Base-by-base conservation (phyloP, 2,797 vertebrate species). In the Peromyscus melanophrys region DNA sequence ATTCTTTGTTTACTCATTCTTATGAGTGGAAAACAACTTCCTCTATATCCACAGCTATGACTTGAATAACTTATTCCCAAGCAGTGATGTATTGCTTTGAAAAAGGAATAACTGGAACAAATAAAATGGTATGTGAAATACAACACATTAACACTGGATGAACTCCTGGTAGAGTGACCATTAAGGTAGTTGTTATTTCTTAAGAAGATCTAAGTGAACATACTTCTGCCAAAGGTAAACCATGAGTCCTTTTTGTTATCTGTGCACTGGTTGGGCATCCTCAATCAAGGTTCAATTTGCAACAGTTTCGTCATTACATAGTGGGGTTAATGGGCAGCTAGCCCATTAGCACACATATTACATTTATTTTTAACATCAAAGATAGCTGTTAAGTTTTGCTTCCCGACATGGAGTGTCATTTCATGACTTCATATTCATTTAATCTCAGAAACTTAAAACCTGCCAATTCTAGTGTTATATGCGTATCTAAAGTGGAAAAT, bases 401-500 rank as follows among this genome's bases (percentile, higher is more conserved):
- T 96, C 57, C 89, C 37, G 94, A n/a, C 65, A 55, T 0, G 2
- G 84, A 57, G 43, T 90, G 84, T 43, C 61, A 97, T 96, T 77
- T 96, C 59, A 86, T 95, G 87, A 90, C 93, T 97, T 86, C 65
- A 92, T 90, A 95, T 76, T 97, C 84, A 96, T 92, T 97, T 96
- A 84, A 81, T 82, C 92, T 96, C 67, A 90, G 88, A 97, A 97
- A 96, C 82, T 96, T 90, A 96, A 90, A 94, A 89, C 57, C 71
- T 96, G 90, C 59, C 82, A 97, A 94, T 40, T 95, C 52, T 57
- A 90, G 55, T 88, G 83, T 83, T 96, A 86, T 40, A 80, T 84
- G 89, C 0, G 0, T 96, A 94, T 96, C 94, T 96, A 95, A 98
- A 97, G 84, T 86, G 95, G 77, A 93, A 98, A 96, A 96, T 96